Percentiles rank a stretch among this genome's conserved stretches.
phyloP scores from a whole-genome alignment of 2,888 invertebrate species.

The Zygaena filipendulae region DNA sequence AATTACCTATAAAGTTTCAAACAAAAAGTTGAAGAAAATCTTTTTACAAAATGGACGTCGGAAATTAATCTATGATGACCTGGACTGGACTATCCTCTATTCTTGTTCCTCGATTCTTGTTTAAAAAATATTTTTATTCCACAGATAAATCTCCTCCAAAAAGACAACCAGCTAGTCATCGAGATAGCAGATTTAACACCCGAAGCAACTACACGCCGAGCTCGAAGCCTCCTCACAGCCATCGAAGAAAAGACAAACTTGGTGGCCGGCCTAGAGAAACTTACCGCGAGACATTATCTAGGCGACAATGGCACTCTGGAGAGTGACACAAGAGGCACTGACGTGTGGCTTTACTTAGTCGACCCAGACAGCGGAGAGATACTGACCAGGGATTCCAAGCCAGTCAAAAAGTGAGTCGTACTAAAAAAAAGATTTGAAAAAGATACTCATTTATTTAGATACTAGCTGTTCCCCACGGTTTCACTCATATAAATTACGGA shows the following conservation, averaged over 20 bases:
- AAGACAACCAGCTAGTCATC: slow-evolving; percentile 80
- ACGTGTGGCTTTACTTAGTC: slow-evolving; percentile 88
- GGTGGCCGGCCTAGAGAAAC: slow-evolving; percentile 83
- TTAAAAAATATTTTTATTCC: too few relatives aligned
- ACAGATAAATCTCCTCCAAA: slow-evolving; percentile 82
- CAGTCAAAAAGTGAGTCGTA: slow-evolving; percentile 74
- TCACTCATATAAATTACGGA: too few relatives aligned
- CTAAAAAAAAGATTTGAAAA: too few relatives aligned
- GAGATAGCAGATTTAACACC: slow-evolving; percentile 81
- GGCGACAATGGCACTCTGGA: slow-evolving; percentile 81
- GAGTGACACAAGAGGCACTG: slow-evolving; percentile 79
- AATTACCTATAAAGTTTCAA: too few relatives aligned
- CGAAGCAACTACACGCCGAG: slow-evolving; percentile 70
- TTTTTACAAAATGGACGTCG: too few relatives aligned
- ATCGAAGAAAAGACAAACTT: slow-evolving; percentile 80
- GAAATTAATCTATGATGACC: too few relatives aligned
- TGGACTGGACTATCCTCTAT: too few relatives aligned
- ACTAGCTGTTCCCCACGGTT: too few relatives aligned
- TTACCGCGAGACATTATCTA: slow-evolving; percentile 80
- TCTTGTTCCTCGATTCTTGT: too few relatives aligned
- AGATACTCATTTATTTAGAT: too few relatives aligned
- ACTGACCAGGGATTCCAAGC: slow-evolving; percentile 75
- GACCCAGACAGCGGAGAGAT: slow-evolving; percentile 83
- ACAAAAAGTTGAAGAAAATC: too few relatives aligned
- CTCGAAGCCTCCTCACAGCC: slow-evolving; percentile 61